These are phyloP conservation scores for Saccostrea cuccullata DNA, from an alignment of 1,140 invertebrate genomes.

Conservation along the genomic window DNA sequence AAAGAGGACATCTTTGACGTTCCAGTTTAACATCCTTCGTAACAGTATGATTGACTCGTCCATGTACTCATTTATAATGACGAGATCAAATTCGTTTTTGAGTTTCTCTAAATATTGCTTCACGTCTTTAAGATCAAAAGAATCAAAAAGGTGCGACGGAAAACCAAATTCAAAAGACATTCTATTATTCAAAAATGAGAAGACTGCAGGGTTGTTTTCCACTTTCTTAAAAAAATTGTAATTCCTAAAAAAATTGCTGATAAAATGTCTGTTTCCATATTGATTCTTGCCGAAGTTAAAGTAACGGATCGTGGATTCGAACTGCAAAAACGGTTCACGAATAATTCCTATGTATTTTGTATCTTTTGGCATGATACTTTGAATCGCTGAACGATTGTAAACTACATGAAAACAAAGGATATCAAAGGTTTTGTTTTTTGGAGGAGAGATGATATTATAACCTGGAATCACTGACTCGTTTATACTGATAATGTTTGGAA, in stretches of 20 bases:
- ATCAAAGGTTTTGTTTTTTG: constrained; percentile 56
- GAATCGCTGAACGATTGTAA: constrained; percentile 58
- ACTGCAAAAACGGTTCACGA: constrained; percentile 59
- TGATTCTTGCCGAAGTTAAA: constrained; percentile 42
- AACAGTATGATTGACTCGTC: constrained; percentile 80
- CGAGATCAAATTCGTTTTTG: constrained; percentile 76
- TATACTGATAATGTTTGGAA: constrained; percentile 54
- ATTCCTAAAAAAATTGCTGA: neutral
- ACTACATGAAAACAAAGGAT: constrained; percentile 61
- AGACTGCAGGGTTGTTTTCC: constrained; percentile 30
- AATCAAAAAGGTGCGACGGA: constrained; percentile 50
- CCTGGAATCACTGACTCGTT: neutral
- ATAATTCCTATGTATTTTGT: constrained; percentile 61
- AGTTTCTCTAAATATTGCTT: constrained; percentile 50
- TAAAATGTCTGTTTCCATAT: constrained; percentile 44
- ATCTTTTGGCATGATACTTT: constrained; percentile 53
- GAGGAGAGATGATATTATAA: constrained; percentile 52
- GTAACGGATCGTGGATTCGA: constrained; percentile 60
- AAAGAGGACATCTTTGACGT: constrained; percentile 76
- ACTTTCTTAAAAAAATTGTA: neutral
- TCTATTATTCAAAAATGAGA: constrained; percentile 61
- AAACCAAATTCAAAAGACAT: constrained; percentile 63
- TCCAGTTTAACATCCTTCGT: constrained; percentile 79
- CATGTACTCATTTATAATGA: constrained; percentile 80
- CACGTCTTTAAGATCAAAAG: constrained; percentile 40